Evolutionary conservation across 1,140 invertebrate genomes (phyloP).

Genomic region (Lepidurus packardi): DNA sequence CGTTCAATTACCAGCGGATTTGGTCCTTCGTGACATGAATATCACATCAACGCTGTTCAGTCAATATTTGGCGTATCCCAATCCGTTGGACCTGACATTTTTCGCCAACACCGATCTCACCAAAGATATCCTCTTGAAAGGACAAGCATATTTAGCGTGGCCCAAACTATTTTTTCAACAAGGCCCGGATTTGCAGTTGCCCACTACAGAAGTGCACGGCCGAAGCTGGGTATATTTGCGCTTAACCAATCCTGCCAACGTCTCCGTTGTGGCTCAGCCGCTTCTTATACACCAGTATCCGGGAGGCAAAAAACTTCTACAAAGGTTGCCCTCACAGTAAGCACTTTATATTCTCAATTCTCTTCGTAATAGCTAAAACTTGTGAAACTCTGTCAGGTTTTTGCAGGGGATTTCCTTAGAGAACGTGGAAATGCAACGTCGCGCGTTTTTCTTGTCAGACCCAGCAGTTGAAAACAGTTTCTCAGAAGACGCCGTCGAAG

Average conservation of each 20-base stretch:
- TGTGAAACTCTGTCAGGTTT: background rate
- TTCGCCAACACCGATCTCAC: background rate
- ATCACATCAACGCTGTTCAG: background rate
- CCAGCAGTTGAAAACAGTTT: slow-evolving; percentile 3
- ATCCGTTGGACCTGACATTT: background rate
- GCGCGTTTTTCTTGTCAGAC: slow-evolving; percentile 24
- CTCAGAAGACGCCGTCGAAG: slow-evolving; percentile 28
- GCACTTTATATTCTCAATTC: slow-evolving; percentile 20
- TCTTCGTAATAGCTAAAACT: too few relatives aligned
- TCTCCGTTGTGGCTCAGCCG: slow-evolving; percentile 55
- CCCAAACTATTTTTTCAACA: background rate
- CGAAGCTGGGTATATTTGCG: slow-evolving; percentile 57
- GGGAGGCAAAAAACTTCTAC: slow-evolving; percentile 24
- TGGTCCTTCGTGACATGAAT: background rate
- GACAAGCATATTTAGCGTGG: background rate
- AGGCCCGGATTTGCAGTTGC: slow-evolving; percentile 55
- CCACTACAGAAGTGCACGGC: slow-evolving; percentile 75
- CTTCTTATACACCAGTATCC: slow-evolving; percentile 53
- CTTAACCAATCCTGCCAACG: slow-evolving; percentile 54
- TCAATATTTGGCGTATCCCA: background rate
- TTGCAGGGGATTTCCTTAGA: slow-evolving; percentile 24
- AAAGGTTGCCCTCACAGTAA: slow-evolving; percentile 36
- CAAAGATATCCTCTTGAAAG: background rate
- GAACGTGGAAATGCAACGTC: background rate
- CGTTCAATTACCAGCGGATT: background rate